These are phyloP conservation scores for Diplazon laetatorius DNA, from an alignment of 2,888 invertebrate species.

Conservation along the genomic window DNA sequence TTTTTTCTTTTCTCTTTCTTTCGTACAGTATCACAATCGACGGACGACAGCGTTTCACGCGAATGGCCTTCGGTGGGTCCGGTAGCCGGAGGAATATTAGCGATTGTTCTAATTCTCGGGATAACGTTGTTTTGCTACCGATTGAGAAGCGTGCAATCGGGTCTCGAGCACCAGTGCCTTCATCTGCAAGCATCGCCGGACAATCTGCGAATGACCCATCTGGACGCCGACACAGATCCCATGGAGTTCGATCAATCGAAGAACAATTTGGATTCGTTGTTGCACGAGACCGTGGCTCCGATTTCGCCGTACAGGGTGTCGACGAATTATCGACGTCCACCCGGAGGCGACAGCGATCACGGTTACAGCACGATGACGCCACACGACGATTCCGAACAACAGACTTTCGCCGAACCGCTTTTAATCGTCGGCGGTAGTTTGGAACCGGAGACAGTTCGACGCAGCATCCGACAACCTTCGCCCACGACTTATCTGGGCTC, in stretches of 20 bases:
- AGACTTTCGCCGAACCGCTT: conserved; percentile 86
- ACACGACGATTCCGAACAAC: conserved; percentile 94
- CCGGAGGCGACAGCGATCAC: conserved; percentile 94
- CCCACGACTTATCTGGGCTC: conserved; percentile 84
- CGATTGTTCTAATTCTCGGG: conserved; percentile 91
- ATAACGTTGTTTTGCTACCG: conserved; percentile 93
- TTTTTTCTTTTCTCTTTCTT: too few relatives aligned
- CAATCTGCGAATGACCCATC: conserved; percentile 88
- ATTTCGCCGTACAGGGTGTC: conserved; percentile 95
- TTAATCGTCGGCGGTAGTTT: conserved; percentile 76
- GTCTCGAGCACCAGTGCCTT: conserved; percentile 83
- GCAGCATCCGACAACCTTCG: conserved; percentile 81
- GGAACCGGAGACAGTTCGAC: conserved; percentile 69
- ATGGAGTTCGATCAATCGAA: conserved; percentile 78
- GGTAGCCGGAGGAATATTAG: conserved; percentile 93
- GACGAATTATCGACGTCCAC: conserved; percentile 90
- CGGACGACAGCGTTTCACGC: conserved; percentile 74
- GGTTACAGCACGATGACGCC: conserved; percentile 98
- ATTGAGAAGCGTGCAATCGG: conserved; percentile 84
- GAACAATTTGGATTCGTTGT: conserved; percentile 86
- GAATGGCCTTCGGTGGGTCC: conserved; percentile 90
- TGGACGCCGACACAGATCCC: conserved; percentile 87
- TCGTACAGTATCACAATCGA: conserved; percentile 73
- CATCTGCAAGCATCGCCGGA: conserved; percentile 83
- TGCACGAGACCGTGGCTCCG: conserved; percentile 87